Conservation (phyloP, 2,113 vertebrate species). For the Laterallus jamaicensis region DNA sequence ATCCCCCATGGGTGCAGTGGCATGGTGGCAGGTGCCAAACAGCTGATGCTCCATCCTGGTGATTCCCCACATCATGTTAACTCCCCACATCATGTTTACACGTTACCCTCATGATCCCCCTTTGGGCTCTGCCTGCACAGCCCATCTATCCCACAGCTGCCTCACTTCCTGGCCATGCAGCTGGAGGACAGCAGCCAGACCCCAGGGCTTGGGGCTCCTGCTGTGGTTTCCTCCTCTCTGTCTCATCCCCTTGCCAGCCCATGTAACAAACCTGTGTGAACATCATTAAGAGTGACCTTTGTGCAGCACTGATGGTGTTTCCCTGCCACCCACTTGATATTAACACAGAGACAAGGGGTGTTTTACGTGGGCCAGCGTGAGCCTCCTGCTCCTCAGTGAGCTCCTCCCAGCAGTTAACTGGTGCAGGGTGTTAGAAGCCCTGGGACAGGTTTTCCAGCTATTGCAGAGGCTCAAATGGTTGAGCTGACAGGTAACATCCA, state of each 20-base stretch:
- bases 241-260: not conserved
- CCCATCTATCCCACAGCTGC: not conserved
- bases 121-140: not conserved
- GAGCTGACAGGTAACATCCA: not conserved
- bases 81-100: not conserved
- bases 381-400: not conserved
- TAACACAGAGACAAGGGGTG: not conserved
- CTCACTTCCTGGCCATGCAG: not conserved
- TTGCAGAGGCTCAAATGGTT: not conserved
- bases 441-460: not conserved
- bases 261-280: not conserved
- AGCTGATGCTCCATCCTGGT: fast-evolving
- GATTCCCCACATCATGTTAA: not conserved
- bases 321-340: not conserved
- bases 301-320: not conserved
- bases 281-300: not conserved
- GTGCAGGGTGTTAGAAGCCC: not conserved
- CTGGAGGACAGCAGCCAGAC: not conserved
- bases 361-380: not conserved
- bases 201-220: not conserved
- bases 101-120: not conserved
- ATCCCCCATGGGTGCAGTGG: fast-evolving
- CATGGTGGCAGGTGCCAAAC: not conserved
- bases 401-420: not conserved
- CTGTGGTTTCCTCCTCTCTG: not conserved